phyloP scores from a whole-genome alignment of 2,113 vertebrate species.

The Cyprinus carpio region DNA sequence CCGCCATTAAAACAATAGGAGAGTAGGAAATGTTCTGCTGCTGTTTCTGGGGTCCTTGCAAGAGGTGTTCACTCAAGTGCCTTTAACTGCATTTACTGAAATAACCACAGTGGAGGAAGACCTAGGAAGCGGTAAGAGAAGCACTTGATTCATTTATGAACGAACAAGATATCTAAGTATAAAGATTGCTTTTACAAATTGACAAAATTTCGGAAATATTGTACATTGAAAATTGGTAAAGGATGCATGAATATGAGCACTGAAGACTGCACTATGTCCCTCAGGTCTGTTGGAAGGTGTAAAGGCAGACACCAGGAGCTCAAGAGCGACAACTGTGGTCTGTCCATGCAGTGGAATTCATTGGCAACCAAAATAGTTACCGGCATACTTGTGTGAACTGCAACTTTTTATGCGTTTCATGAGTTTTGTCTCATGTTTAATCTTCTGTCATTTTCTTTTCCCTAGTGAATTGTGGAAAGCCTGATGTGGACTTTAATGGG shows the following conservation, averaged over 20 bases:
- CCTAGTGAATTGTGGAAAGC: conserved; percentile 82
- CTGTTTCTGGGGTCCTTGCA: conserved; percentile 59
- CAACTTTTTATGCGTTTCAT: neutral
- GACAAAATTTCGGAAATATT: neutral
- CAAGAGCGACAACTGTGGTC: conserved; percentile 78
- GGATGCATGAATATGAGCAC: neutral
- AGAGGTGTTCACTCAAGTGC: conserved; percentile 56
- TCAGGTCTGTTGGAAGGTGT: conserved; percentile 72
- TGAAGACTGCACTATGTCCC: neutral
- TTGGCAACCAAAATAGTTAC: too few species aligned
- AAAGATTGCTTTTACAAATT: neutral
- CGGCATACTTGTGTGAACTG: neutral
- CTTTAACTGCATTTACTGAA: conserved; percentile 35
- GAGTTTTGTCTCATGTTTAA: neutral
- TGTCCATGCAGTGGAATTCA: too few species aligned
- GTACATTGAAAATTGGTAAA: neutral
- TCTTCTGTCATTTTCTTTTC: neutral
- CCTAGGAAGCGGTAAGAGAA: conserved; percentile 70
- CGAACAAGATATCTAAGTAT: neutral
- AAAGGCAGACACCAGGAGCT: conserved; percentile 77
- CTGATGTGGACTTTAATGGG: conserved; percentile 77
- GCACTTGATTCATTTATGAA: neutral
- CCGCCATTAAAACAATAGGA: conserved; percentile 3
- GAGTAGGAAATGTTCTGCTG: conserved; percentile 50
- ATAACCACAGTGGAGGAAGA: conserved; percentile 48